Evolutionary conservation across 2,113 vertebrate species (phyloP).

Genomic region (Genyomyrus donnyi): DNA sequence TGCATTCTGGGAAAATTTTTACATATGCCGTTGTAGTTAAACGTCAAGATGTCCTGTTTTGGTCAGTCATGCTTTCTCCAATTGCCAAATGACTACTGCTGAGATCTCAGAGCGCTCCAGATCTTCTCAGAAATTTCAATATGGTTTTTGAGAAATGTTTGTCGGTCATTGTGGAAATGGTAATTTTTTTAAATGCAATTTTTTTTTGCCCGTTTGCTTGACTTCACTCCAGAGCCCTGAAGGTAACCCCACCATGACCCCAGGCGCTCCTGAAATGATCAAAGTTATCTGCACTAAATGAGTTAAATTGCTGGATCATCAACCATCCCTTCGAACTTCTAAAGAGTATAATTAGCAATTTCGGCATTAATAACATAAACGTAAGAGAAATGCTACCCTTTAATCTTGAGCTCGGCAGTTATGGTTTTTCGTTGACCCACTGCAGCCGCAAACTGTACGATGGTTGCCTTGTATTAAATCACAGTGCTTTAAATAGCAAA

Average conservation of each 20-base stretch:
- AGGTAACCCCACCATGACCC: conserved; percentile 24
- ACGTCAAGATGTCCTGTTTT: conserved; percentile 35
- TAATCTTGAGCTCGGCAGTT: conserved; percentile 50
- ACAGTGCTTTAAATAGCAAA: conserved; percentile 40
- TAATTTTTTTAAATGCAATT: not conserved
- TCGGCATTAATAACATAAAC: conserved; percentile 56
- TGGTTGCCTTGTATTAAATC: conserved; percentile 34
- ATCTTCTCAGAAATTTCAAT: conserved; percentile 26
- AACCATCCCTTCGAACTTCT: conserved; percentile 49
- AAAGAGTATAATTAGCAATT: conserved; percentile 55
- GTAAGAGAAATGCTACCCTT: conserved; percentile 48
- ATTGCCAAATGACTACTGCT: conserved; percentile 19
- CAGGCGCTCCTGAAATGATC: conserved; percentile 49
- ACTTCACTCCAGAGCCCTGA: conserved; percentile 22
- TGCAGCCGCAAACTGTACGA: conserved; percentile 41
- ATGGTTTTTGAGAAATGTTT: conserved; percentile 23
- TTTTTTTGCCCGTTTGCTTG: conserved; percentile 20
- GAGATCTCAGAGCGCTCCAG: conserved; percentile 2
- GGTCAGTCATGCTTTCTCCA: conserved; percentile 37
- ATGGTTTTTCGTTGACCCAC: conserved; percentile 42
- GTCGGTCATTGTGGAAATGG: conserved; percentile 24
- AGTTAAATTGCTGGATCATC: conserved; percentile 55
- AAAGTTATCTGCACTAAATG: conserved; percentile 51
- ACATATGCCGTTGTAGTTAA: not conserved
- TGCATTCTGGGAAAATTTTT: not conserved